Evolutionary conservation across 2,797 vertebrate genomes (phyloP).

Genomic region (Pempheris klunzingeri): DNA sequence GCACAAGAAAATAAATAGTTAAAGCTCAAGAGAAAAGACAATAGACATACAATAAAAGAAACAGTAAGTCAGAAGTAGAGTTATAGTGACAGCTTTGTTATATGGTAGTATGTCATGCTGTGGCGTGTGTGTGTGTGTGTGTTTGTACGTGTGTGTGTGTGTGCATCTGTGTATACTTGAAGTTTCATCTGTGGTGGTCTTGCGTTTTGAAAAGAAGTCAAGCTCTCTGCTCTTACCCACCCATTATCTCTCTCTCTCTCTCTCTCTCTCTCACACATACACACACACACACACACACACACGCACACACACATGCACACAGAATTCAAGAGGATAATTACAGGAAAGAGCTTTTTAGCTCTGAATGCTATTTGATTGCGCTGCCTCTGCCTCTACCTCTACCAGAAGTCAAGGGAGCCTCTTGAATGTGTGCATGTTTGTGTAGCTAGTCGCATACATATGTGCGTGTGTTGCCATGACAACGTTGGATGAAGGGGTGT

Average conservation of each 20-base stretch:
- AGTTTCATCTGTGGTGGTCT: conserved; percentile 20
- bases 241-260: too few species aligned
- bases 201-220: conserved; percentile 38
- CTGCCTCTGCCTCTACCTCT: conserved; percentile 52
- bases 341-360: conserved; percentile 71
- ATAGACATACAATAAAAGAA: too few species aligned
- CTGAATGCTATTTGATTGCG: conserved; percentile 66
- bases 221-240: conserved; percentile 10
- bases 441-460: neutral
- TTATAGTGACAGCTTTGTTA: too few species aligned
- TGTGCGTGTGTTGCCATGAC: conserved; percentile 42
- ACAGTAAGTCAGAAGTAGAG: too few species aligned
- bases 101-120: too few species aligned
- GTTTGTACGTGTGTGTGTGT: neutral
- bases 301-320: conserved; percentile 41
- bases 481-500: conserved; percentile 20
- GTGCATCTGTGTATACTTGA: neutral
- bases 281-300: conserved; percentile 1
- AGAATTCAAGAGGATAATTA: conserved; percentile 69
- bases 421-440: conserved; percentile 4
- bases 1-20: too few species aligned
- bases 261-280: conserved; percentile 15
- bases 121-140: neutral
- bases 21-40: too few species aligned
- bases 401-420: conserved; percentile 26